Evolutionary conservation across 2,113 vertebrate species (phyloP).

Genomic region (Hippocampus mohnikei): DNA sequence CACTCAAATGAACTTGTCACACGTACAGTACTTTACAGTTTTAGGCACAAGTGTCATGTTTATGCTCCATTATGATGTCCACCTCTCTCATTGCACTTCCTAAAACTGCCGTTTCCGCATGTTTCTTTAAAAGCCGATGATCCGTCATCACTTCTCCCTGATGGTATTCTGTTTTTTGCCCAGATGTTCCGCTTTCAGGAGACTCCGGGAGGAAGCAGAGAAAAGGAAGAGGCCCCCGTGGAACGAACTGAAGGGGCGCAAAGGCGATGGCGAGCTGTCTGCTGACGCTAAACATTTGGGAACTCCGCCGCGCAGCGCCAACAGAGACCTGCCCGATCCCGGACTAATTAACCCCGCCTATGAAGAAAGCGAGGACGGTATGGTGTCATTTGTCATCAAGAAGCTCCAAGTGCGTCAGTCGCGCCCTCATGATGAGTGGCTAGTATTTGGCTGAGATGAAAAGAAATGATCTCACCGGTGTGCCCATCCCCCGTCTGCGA

Average conservation of each 20-base stretch:
- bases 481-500: constrained; percentile 3
- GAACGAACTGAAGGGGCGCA: constrained; percentile 75
- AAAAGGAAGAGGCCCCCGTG: constrained; percentile 72
- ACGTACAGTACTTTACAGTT: constrained; percentile 15
- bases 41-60: constrained; percentile 26
- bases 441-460: constrained; percentile 30
- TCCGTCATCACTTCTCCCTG: neutral
- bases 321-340: constrained; percentile 72
- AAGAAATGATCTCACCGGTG: constrained; percentile 15
- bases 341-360: constrained; percentile 86
- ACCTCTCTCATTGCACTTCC: neutral
- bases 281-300: constrained; percentile 64
- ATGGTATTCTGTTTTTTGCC: constrained; percentile 14
- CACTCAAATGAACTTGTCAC: constrained; percentile 41
- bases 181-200: constrained; percentile 83
- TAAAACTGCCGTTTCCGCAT: neutral
- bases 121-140: neutral
- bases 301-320: constrained; percentile 38
- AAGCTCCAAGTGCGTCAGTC: neutral
- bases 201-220: constrained; percentile 78
- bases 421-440: neutral
- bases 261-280: constrained; percentile 65
- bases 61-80: neutral
- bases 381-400: constrained; percentile 15
- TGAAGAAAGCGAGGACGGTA: constrained; percentile 88